Percentiles rank a stretch among this genome's conserved stretches.
Conservation (phyloP, 2,113 vertebrate species). For the Eclectus roratus region DNA sequence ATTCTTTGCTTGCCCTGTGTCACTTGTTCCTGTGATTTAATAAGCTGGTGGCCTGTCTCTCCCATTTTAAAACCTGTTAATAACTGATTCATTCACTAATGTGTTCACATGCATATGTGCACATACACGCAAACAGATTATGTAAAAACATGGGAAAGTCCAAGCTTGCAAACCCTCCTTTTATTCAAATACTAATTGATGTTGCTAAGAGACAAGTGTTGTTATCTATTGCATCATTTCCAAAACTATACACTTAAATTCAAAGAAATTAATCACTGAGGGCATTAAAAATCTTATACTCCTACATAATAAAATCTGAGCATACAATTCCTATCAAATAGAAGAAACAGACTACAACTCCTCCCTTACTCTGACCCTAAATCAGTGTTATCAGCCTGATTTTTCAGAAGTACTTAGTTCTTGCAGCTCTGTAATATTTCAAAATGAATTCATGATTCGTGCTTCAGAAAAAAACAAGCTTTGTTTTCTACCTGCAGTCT, state of each 20-base stretch:
- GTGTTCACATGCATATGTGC: not conserved
- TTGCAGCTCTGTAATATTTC: not conserved
- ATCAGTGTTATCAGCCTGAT: not conserved
- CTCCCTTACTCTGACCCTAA: not conserved
- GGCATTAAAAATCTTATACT: not conserved
- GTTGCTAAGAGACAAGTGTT: slow-evolving; percentile 24
- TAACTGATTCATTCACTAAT: not conserved
- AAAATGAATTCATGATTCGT: not conserved
- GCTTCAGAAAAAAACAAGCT: not conserved
- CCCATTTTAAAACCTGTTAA: not conserved
- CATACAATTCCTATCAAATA: not conserved
- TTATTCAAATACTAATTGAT: not conserved
- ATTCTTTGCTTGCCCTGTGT: not conserved
- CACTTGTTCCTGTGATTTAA: not conserved
- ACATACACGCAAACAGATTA: not conserved
- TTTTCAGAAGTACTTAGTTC: not conserved
- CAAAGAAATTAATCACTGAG: not conserved
- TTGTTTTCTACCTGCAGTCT: not conserved
- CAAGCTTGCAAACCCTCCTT: not conserved
- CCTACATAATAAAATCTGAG: not conserved
- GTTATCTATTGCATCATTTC: not conserved
- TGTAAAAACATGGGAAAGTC: not conserved
- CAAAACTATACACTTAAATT: not conserved
- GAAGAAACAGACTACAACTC: not conserved
- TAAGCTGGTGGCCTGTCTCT: not conserved